Evolutionary conservation across 1,140 invertebrate genomes (phyloP), one percentile per base, ranked within the genome.

Genomic region (Eufriesea mexicana): DNA sequence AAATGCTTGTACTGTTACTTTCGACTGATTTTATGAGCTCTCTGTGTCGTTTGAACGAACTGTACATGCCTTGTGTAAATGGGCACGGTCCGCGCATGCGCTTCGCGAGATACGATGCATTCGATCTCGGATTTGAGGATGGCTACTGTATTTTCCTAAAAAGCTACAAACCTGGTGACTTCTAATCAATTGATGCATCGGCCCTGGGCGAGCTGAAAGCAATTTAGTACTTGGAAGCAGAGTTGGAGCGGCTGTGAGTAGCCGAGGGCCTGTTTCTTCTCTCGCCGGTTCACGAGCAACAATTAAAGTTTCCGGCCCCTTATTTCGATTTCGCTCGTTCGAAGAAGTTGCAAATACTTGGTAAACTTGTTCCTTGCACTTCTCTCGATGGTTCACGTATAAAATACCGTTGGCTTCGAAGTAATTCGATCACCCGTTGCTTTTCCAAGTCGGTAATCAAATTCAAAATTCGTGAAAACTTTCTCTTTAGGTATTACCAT

Each of bases 111-210:
- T 47, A 23, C 20, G n/a, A 35, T 35, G 35, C 35, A 35, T 70
- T 61, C 71, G 25, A 18, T 45, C 16, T 42, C 18, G 9, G 20
- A 7, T 18, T 20, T 7, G 7, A 66, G 23, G 6, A 5, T n/a
- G 10, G 35, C 20, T 25, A n/a, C 2, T n/a, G 57, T 51, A 25
- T 45, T 66, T 62, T 72, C 51, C 23, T n/a, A 6, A n/a, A 66
- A 72, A 79, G 8, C 20, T 49, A 71, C 47, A n/a, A 55, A 62
- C 0, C 57, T 23, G 28, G 42, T 66, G 82, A 72, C 20, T 84
- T 79, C 67, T 82, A 82, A 78, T 85, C 73, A 86, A 86, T 83
- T 73, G 73, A 86, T 74, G 73, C 62, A 85, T 82, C 68, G 49
- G 18, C 16, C 35, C 14, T 9, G 20, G 20, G n/a, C 45, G 49